Evolutionary conservation across 2,888 invertebrate species (phyloP).

Genomic region (Fragum fragum): DNA sequence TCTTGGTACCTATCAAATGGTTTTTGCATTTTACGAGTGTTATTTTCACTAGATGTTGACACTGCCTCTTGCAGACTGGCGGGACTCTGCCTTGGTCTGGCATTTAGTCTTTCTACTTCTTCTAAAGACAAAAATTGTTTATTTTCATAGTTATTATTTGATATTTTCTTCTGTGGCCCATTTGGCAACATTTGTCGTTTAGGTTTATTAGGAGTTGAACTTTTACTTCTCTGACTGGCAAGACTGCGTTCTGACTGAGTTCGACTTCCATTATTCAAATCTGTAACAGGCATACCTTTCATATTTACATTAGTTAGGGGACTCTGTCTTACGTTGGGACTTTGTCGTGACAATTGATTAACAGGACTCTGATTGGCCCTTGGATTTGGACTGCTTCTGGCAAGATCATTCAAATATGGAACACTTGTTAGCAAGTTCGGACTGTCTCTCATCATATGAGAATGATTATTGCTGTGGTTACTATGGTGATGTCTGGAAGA

Average conservation of each 20-base stretch:
- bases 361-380: slow-evolving; percentile 67
- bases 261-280: slow-evolving; percentile 70
- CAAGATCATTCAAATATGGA: slow-evolving; percentile 72
- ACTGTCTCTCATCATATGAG: slow-evolving; percentile 63
- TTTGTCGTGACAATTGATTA: slow-evolving; percentile 73
- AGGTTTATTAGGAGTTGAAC: slow-evolving; percentile 74
- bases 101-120: slow-evolving; percentile 96
- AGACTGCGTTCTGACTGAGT: slow-evolving; percentile 80
- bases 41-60: slow-evolving; percentile 90
- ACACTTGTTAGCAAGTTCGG: slow-evolving; percentile 68
- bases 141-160: slow-evolving; percentile 66
- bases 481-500: slow-evolving; percentile 60
- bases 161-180: slow-evolving; percentile 57
- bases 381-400: slow-evolving; percentile 73
- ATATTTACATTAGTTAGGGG: slow-evolving; percentile 78
- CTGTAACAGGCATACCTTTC: slow-evolving; percentile 70
- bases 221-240: slow-evolving; percentile 81
- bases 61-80: slow-evolving; percentile 97
- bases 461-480: slow-evolving; percentile 61
- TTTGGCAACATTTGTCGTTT: slow-evolving; percentile 70
- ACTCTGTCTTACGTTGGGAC: slow-evolving; percentile 71
- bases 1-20: slow-evolving; percentile 76
- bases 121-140: slow-evolving; percentile 92
- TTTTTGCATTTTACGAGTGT: slow-evolving; percentile 70
- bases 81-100: slow-evolving; percentile 93